Conservation (phyloP, 2,888 invertebrate genomes). For the Epinotia brunnichana region DNA sequence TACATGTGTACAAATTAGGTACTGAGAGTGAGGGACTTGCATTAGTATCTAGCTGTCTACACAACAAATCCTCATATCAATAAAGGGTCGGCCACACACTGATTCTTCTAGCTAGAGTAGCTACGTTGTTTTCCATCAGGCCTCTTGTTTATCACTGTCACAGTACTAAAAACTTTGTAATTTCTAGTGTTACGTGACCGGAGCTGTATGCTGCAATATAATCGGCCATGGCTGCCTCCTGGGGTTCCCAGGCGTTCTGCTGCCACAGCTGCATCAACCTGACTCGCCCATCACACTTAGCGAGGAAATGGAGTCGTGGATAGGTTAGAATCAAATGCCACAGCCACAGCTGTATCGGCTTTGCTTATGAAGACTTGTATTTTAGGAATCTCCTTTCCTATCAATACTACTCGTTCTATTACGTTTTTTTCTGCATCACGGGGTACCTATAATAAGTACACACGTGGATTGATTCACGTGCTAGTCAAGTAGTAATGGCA, state of each 20-base stretch:
- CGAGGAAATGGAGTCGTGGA: slow-evolving; percentile 69
- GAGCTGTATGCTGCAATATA: slow-evolving; percentile 61
- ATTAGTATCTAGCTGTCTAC: no score
- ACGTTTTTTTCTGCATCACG: no score
- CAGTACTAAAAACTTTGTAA: background rate
- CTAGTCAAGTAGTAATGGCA: no score
- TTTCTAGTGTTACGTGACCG: slow-evolving; percentile 66
- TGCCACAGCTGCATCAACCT: slow-evolving; percentile 78
- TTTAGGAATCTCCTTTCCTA: no score
- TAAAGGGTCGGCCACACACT: no score
- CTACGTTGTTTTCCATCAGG: no score
- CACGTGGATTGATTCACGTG: no score
- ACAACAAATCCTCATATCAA: background rate
- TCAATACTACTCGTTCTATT: no score
- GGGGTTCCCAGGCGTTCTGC: slow-evolving; percentile 82
- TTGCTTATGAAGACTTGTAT: background rate
- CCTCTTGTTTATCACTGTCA: background rate
- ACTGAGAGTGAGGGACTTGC: no score
- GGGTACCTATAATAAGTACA: no score
- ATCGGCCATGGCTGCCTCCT: slow-evolving; percentile 62
- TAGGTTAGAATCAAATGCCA: slow-evolving; percentile 60
- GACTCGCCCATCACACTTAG: slow-evolving; percentile 48
- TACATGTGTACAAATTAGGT: no score
- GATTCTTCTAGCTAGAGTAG: no score
- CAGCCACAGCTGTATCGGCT: background rate